These are phyloP conservation scores for Hermaeophaga mercurialis DNA, from an alignment of 2,888 invertebrate genomes.

Conservation along the genomic window DNA sequence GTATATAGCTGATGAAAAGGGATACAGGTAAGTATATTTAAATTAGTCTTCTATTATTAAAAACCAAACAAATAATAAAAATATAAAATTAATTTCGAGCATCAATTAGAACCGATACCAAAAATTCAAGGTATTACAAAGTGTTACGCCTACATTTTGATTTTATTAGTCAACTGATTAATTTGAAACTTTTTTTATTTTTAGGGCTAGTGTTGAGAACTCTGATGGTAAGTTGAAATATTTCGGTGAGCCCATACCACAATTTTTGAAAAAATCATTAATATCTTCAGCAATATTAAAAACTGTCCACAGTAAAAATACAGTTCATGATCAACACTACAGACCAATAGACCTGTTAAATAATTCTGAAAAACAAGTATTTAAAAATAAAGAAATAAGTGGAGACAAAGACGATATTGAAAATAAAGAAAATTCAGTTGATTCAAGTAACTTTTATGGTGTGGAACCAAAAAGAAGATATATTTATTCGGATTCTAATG, in stretches of 20 bases:
- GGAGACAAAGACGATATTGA: no score
- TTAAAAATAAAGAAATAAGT: no score
- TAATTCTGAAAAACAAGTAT: no score
- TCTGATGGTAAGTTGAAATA: background rate
- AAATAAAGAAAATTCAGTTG: background rate
- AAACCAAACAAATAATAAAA: no score
- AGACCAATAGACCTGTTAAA: conserved; percentile 1
- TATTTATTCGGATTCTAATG: background rate
- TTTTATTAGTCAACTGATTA: no score
- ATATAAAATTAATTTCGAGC: no score
- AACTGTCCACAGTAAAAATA: background rate
- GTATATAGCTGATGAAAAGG: conserved; percentile 69
- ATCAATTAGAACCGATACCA: no score
- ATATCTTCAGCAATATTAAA: background rate
- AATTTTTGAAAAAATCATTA: background rate
- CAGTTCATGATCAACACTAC: background rate
- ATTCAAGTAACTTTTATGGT: no score
- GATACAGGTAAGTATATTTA: conserved; percentile 70
- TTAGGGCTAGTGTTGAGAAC: background rate
- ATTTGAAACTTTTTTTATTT: background rate
- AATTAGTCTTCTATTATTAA: no score
- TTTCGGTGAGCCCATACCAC: background rate
- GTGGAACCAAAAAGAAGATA: background rate
- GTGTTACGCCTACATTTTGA: no score
- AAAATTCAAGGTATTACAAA: background rate